Base-by-base conservation (phyloP, 2,113 vertebrate species). In the Coracopsis vasa region DNA sequence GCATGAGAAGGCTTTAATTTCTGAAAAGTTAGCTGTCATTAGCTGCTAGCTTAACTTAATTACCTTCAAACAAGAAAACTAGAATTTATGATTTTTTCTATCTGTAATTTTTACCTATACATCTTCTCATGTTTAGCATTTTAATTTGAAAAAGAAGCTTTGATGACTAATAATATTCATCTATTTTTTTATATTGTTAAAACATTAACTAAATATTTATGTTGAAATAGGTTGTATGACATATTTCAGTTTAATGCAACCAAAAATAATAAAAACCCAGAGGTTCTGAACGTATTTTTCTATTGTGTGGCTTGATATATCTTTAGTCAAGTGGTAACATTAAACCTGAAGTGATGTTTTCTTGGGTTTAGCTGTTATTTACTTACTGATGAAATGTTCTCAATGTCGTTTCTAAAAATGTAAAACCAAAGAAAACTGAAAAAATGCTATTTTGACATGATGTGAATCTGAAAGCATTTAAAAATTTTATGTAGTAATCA, bases 41-140 rank as follows among this genome's bases (percentile, higher is more conserved):
- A 96, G 86, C 61, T 93, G 74, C 51, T 92, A 87, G 47, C 44
- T 94, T 97, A 94, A 95, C 90, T 78, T 41, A 95, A 71, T 86
- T 93, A 94, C 20, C 77, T 50, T 82, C 37, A 97, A 79, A 90
- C 35, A 45, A 81, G 75, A 82, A 80, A 93, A 93, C 27, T 44
- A 10, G 15, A 88, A 91, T 83, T 86, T 85, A 70, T 42, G 86
- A 82, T 92, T 94, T 95, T 94, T 70, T 42, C 13, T 92, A 51
- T 77, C 48, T 61, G 66, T 79, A 93, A 37, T 80, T 96, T 92
- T 97, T 89, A 66, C 67, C 69, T 84, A 48, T 35, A 23, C 24
- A 80, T 89, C 78, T 6, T 72, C 65, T 66, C 7, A 28, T 44
- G 7, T 86, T 75, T 87, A 96, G 47, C 33, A 20, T 88, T 42